A percentile compares a stretch with the other conserved stretches of the same genome.
These are phyloP conservation scores for Spheniscus mendiculus DNA, from an alignment of 2,113 vertebrate species.

Conservation along the genomic window DNA sequence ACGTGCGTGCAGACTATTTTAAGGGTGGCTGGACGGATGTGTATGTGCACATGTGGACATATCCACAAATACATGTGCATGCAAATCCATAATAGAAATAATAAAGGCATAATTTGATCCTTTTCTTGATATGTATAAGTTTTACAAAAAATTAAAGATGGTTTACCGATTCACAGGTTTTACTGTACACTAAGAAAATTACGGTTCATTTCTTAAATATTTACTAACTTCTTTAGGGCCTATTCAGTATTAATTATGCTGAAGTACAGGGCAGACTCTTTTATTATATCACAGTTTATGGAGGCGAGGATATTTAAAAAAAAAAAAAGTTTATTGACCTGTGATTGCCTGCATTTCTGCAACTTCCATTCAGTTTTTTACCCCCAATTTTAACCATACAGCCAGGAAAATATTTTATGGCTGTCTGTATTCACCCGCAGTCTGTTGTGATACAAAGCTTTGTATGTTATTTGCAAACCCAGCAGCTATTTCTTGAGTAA, in stretches of 20 bases:
- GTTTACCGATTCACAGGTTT: neutral
- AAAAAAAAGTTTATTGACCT: neutral
- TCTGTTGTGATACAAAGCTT: neutral
- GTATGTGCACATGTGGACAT: neutral
- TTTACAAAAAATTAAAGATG: neutral
- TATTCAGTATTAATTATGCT: neutral
- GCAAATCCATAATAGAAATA: neutral
- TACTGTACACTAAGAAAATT: neutral
- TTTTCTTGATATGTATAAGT: neutral
- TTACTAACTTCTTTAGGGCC: neutral
- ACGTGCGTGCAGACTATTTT: neutral
- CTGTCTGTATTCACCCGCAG: neutral
- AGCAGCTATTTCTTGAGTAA: neutral
- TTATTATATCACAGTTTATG: neutral
- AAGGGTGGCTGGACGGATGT: neutral
- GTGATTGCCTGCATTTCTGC: neutral
- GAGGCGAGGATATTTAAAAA: neutral
- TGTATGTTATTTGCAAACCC: neutral
- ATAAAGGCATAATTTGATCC: neutral
- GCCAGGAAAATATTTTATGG: neutral
- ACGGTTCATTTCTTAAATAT: neutral
- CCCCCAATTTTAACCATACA: neutral
- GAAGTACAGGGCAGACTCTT: neutral
- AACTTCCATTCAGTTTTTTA: neutral
- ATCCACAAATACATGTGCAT: neutral